Conservation (phyloP, 2,888 invertebrate genomes). For the Sclerodermus sp. region DNA sequence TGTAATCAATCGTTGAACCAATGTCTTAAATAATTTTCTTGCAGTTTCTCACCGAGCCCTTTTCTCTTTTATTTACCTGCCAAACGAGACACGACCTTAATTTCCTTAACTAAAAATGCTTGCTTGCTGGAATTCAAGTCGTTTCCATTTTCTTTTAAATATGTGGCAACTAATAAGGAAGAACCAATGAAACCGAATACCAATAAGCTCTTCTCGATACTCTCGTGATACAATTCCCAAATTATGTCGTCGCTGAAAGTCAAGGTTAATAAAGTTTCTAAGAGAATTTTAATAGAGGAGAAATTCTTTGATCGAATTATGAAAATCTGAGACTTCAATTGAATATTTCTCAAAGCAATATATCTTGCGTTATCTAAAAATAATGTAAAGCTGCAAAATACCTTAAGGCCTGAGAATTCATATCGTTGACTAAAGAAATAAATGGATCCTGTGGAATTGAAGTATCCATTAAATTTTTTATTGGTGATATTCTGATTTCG, state of each 20-base stretch:
- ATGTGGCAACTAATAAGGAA: slow-evolving; percentile 34
- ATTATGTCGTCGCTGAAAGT: slow-evolving; percentile 39
- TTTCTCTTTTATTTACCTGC: slow-evolving; percentile 23
- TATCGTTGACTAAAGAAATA: slow-evolving; percentile 6
- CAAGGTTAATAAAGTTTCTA: no score
- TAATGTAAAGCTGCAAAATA: slow-evolving; percentile 9
- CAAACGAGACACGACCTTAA: slow-evolving; percentile 32
- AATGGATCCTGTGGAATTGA: slow-evolving; percentile 11
- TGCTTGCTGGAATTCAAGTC: background rate
- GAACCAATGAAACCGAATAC: slow-evolving; percentile 38
- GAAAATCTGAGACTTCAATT: no score
- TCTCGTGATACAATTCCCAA: slow-evolving; percentile 33
- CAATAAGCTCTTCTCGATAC: slow-evolving; percentile 27
- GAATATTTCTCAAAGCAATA: no score
- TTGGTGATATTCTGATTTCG: no score
- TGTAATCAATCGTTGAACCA: no score
- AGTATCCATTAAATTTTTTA: no score
- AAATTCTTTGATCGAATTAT: no score
- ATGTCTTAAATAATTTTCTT: background rate
- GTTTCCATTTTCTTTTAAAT: slow-evolving; percentile 19
- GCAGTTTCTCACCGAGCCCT: background rate
- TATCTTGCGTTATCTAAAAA: no score
- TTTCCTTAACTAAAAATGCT: slow-evolving; percentile 17
- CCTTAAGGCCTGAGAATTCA: slow-evolving; percentile 15
- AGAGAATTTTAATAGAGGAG: no score